Conservation (phyloP, 1,140 invertebrate species). For the Phocides pigmalion region DNA sequence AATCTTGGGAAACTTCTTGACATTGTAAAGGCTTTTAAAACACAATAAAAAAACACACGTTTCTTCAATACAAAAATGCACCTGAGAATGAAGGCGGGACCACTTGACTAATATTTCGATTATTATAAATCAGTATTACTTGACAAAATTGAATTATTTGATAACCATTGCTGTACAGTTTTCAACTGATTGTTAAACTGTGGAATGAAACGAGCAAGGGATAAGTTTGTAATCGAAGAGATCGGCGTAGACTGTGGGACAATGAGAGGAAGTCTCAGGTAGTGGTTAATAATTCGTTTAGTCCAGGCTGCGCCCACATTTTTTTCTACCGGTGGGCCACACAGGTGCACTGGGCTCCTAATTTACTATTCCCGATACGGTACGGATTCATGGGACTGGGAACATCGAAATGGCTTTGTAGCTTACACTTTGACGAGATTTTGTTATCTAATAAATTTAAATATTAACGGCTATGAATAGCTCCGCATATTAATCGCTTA, state of each 20-base stretch:
- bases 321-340: slow-evolving; percentile 69
- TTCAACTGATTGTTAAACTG: neutral
- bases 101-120: slow-evolving; percentile 80
- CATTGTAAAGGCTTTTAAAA: slow-evolving; percentile 76
- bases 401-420: slow-evolving; percentile 64
- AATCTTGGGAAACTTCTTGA: slow-evolving; percentile 73
- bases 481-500: slow-evolving; percentile 9
- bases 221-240: slow-evolving; percentile 6
- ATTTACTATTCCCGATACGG: slow-evolving; percentile 77
- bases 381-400: slow-evolving; percentile 54
- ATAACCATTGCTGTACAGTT: slow-evolving; percentile 40
- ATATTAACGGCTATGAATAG: slow-evolving; percentile 37
- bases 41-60: slow-evolving; percentile 75
- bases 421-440: slow-evolving; percentile 44
- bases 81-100: slow-evolving; percentile 82
- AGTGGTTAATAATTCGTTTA: slow-evolving; percentile 82
- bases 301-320: slow-evolving; percentile 76
- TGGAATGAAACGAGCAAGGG: slow-evolving; percentile 42
- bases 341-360: slow-evolving; percentile 76
- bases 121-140: slow-evolving; percentile 63
- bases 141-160: slow-evolving; percentile 4
- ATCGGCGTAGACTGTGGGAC: slow-evolving; percentile 28
- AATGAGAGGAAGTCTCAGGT: slow-evolving; percentile 69
- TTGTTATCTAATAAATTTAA: slow-evolving; percentile 53
- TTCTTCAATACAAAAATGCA: slow-evolving; percentile 82